Conservation (phyloP, 2,888 invertebrate species). For the Laothoe populi region DNA sequence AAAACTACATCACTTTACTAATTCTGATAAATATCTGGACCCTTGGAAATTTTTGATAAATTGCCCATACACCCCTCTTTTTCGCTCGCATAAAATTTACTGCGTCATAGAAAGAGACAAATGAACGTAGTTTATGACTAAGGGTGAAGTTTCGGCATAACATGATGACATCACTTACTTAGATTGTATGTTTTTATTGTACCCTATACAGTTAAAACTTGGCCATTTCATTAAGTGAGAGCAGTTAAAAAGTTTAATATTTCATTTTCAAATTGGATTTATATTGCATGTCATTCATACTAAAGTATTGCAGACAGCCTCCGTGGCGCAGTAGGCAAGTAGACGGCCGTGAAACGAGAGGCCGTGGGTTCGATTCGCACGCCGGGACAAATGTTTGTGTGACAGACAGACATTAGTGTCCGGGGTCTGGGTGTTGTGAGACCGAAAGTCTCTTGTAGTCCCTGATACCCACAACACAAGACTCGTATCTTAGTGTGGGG, state of each 20-base stretch:
- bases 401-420: no score
- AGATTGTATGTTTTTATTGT: slow-evolving; percentile 20
- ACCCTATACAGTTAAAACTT: slow-evolving; percentile 18
- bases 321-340: no score
- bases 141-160: slow-evolving; percentile 15
- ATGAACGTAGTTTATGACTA: slow-evolving; percentile 8
- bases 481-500: no score
- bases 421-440: no score
- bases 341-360: no score
- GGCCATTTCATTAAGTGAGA: slow-evolving; percentile 10
- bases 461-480: no score
- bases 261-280: not conserved
- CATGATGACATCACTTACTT: slow-evolving; percentile 22
- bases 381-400: no score
- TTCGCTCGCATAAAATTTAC: slow-evolving; percentile 1
- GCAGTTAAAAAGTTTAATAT: slow-evolving; percentile 16
- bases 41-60: slow-evolving; percentile 23
- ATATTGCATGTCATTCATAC: no score
- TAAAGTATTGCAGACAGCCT: no score
- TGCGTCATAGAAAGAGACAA: not conserved
- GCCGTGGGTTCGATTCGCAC: no score
- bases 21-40: slow-evolving; percentile 23
- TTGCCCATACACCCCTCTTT: slow-evolving; percentile 5
- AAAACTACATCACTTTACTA: slow-evolving; percentile 17
- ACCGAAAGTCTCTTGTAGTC: no score